Conservation (phyloP, 2,797 vertebrate species). For the Spinus pinus region DNA sequence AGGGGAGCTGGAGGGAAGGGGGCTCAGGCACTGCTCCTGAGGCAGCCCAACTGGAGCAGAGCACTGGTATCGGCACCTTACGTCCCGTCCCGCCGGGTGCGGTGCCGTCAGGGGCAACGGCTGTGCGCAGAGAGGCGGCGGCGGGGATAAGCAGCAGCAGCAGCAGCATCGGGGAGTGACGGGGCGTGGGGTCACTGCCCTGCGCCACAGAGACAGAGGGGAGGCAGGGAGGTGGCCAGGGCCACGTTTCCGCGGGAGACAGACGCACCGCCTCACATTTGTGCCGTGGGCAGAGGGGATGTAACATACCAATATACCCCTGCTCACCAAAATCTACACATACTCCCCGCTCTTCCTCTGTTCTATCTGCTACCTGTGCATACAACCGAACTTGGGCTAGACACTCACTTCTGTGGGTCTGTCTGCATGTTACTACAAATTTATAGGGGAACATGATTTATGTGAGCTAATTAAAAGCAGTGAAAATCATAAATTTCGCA, state of each 20-base stretch:
- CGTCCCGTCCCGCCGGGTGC: not conserved
- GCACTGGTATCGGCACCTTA: not conserved
- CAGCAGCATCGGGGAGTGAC: not conserved
- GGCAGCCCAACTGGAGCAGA: not conserved
- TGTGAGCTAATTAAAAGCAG: constrained; percentile 51
- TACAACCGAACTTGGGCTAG: not conserved
- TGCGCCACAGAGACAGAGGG: not conserved
- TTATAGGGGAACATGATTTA: not conserved
- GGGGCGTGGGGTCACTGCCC: not conserved
- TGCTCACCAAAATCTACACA: not conserved
- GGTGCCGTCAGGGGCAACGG: not conserved
- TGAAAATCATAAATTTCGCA: constrained; percentile 38
- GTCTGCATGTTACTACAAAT: constrained; percentile 13
- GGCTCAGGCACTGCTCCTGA: constrained; percentile 50
- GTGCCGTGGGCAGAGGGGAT: not conserved
- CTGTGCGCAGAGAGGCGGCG: not conserved
- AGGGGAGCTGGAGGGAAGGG: not conserved
- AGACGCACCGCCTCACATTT: not conserved
- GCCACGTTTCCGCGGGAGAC: not conserved
- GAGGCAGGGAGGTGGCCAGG: not conserved
- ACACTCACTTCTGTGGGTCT: not conserved
- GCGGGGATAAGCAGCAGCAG: not conserved
- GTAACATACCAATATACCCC: not conserved
- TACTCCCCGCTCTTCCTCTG: not conserved
- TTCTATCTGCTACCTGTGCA: not conserved